Base-by-base conservation (phyloP, 2,888 invertebrate genomes). In the Julus scandinavius region DNA sequence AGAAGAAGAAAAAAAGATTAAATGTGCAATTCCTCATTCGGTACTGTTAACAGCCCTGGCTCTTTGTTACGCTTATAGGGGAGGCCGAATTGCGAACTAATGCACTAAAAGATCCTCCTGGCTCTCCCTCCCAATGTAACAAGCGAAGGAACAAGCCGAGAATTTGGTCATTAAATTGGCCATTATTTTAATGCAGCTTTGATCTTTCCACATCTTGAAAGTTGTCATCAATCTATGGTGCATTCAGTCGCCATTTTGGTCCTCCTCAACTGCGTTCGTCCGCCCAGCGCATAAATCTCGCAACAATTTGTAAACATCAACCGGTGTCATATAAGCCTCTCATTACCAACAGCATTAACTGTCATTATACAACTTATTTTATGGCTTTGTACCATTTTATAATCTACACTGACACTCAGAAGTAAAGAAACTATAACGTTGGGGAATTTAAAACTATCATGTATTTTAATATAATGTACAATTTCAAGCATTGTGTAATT, bases 101-200 rank as follows among this genome's bases (percentile, higher is more conserved):
- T 72, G 72, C 20, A 6, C 6, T 29, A 72, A 72, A 29, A 29
- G 72, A 2, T 72, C 72, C 72, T 29, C 72, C 72, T 29, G 9
- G 1, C 72, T n/a, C n/a, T n/a, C n/a, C n/a, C n/a, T 29, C 29
- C 29, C 72, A 1, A 13, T 50, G 50, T 50, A 50, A 50, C 50
- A 50, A 58, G 58, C 13, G 11, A 58, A 58, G 58, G 29, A 72
- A n/a, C 29, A 72, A 29, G 2, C 29, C 72, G 20, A 7, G 72
- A 72, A 72, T 72, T 72, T 29, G 72, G 72, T 72, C 72, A 72
- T 72, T 72, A 72, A 72, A 72, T 72, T 72, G 72, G 72, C 72
- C 72, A 72, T 72, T 72, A 72, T 72, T 72, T 72, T 72, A 72
- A 72, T 72, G 72, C 72, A 72, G 72, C 72, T 72, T 72, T 72